These are phyloP conservation scores for Lutraria rhynchaena DNA, from an alignment of 1,140 invertebrate species.

Conservation along the genomic window DNA sequence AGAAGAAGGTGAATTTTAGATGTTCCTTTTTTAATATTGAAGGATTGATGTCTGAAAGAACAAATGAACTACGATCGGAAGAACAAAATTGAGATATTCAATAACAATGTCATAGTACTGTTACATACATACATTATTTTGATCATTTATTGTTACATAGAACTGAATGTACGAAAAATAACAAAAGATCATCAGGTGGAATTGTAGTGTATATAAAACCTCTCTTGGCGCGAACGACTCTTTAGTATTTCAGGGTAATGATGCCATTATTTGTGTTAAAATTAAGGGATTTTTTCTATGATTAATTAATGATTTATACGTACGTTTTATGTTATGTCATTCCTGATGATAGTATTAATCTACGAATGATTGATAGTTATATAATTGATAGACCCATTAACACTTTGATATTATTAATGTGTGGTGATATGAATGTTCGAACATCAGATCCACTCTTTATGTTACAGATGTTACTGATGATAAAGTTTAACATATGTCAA, in stretches of 20 bases:
- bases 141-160: no score
- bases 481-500: not conserved
- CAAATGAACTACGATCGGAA: no score
- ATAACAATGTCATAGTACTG: no score
- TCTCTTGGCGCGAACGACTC: not conserved
- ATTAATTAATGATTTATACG: not conserved
- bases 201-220: not conserved
- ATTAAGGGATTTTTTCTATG: not conserved
- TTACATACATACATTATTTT: no score
- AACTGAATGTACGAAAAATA: no score
- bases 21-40: no score
- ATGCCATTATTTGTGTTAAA: not conserved
- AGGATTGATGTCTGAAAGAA: no score
- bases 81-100: no score
- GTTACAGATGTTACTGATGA: not conserved
- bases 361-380: not conserved
- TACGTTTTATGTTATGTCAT: constrained; percentile 8
- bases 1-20: no score
- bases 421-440: not conserved
- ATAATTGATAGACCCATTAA: not conserved
- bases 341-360: not conserved
- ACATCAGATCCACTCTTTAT: no score
- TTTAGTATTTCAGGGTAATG: not conserved
- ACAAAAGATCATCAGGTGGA: no score
- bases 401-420: not conserved